phyloP scores from a whole-genome alignment of 1,140 invertebrate genomes.

The Mya arenaria region DNA sequence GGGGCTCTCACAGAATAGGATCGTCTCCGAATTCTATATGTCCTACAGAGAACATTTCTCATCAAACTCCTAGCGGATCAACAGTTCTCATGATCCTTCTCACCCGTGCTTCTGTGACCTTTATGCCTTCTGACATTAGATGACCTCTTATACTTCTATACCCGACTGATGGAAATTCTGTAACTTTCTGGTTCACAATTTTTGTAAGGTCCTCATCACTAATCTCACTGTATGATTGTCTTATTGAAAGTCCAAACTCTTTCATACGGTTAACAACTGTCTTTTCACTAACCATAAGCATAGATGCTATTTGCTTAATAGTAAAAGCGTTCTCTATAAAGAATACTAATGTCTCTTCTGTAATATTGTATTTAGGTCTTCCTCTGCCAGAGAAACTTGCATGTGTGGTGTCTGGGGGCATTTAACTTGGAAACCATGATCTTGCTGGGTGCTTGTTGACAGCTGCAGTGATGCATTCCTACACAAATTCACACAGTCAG shows the following conservation, averaged over 20 bases:
- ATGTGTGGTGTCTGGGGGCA: background rate
- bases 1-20: constrained; percentile 29
- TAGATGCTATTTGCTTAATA: constrained; percentile 14
- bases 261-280: constrained; percentile 33
- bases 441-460: constrained; percentile 1
- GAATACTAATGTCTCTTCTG: constrained; percentile 12
- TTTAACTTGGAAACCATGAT: background rate
- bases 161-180: constrained; percentile 22
- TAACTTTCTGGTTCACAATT: constrained; percentile 1
- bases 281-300: constrained; percentile 22
- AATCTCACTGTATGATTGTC: constrained; percentile 18
- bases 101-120: constrained; percentile 14
- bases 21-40: constrained; percentile 30
- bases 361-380: constrained; percentile 26
- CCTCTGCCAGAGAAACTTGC: constrained; percentile 20
- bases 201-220: constrained; percentile 28
- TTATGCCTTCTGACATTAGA: constrained; percentile 18
- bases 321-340: constrained; percentile 35
- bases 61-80: constrained; percentile 29
- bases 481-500: constrained; percentile 1
- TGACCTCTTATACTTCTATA: constrained; percentile 11
- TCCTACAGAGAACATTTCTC: constrained; percentile 30
- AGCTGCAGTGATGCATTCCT: constrained; percentile 3
- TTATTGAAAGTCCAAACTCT: constrained; percentile 25
- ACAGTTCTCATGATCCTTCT: constrained; percentile 30